Evolutionary conservation across 2,888 invertebrate genomes (phyloP), one percentile per base, ranked within the genome.

Genomic region (Anodontia alba): DNA sequence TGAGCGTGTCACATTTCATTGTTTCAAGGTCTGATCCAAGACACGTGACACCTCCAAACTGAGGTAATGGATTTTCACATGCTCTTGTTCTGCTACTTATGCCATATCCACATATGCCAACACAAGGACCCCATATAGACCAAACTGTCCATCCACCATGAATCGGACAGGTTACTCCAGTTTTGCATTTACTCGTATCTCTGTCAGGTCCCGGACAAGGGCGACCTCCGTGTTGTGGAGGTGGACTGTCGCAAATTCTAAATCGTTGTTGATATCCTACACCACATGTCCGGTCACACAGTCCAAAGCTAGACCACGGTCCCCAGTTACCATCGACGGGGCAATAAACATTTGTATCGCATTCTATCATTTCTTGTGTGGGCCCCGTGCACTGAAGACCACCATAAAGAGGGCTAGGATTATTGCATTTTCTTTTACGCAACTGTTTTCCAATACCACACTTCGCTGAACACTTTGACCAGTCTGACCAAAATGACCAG

Each of bases 141-240:
- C 86, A 86, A 8, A 69, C 33, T 0, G 81, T 68, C 86, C 83
- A 86, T 1, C 67, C 73, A n/a, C 86, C 86, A 72, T 84, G 62
- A 20, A 78, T 71, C 12, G 83, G 79, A 78, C 87, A 87, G 5
- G 62, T 62, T n/a, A 57, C 46, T 33, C 62, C 68, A 15, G 69
- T 73, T 36, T 71, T 36, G 51, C 87, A 87, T 1, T 75, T 69
- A 29, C n/a, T 51, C n/a, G 76, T 26, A 23, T 87, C 84, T 12
- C 57, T 71, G 12, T 46, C 23, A 15, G 26, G 31, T 2, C 87
- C 87, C 2, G 62, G 23, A 66, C 87, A 87, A 15, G 76, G 74
- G 1, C 76, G 1, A 10, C 87, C 87, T 7, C 87, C 84, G 66
- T 73, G 78, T 12, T 69, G 71, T 51, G 85, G 81, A 20, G 68